Base-by-base conservation (phyloP, 2,113 vertebrate species). In the Vulpes ferrilata region DNA sequence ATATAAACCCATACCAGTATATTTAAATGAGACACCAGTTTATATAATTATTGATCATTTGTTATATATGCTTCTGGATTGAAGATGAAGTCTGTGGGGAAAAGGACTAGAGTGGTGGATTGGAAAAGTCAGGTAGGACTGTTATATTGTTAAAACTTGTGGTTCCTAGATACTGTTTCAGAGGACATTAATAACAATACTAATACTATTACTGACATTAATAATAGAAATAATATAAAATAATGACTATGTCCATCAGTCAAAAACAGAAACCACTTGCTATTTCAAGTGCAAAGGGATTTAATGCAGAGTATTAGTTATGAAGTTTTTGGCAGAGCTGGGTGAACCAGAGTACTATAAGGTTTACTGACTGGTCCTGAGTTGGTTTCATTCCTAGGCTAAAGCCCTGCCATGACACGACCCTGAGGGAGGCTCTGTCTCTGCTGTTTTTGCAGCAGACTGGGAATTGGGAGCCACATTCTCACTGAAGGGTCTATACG, bases 1-100 rank as follows among this genome's bases (percentile, higher is more conserved):
- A 95, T 59, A 96, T 76, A 97, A 79, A 95, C 78, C 32, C 48
- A 55, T 30, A 60, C 60, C 53, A 8, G 32, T 85, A 7, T 62
- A 88, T 78, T 91, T 93, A 90, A 90, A 93, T 32, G 53, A 96
- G n/a, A 95, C 25, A 85, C 16, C 22, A 82, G 90, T 81, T 89
- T 60, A 78, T 88, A 11, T 32, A 90, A 92, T 7, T n/a, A 96
- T 90, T 90, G 48, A 97, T 88, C 32, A 65, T 30, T 95, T 22
- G 43, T 76, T 90, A 35, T 64, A 38, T 51, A 43, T 48, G 78
- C 30, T 59, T 96, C 38, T 74, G 32, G 16, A 11, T 59, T 51
- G 88, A 96, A 80, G 80, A 43, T 0, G 30, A 93, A 30, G 32
- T 79, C 48, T 96, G 6, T 53, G 48, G 43, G 53, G 30, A 84